These are phyloP conservation scores for Miichthys miiuy DNA, from an alignment of 2,797 vertebrate genomes.

Conservation along the genomic window DNA sequence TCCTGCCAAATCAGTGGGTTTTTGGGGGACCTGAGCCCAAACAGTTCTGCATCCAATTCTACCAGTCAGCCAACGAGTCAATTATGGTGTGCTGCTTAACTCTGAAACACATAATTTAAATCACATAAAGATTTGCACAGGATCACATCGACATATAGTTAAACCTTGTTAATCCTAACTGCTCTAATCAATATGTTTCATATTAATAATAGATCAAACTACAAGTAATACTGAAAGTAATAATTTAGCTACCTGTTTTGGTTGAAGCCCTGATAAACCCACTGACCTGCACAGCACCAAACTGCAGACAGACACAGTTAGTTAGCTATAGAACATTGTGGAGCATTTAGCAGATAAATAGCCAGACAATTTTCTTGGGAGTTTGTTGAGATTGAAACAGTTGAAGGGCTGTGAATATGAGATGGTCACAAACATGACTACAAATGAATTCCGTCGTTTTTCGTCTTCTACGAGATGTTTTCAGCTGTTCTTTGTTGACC, in stretches of 20 bases:
- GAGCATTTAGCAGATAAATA: too few relatives aligned
- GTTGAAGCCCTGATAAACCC: too few relatives aligned
- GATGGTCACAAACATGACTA: too few relatives aligned
- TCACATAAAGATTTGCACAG: slow-evolving; percentile 8
- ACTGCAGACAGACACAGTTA: too few relatives aligned
- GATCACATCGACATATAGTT: slow-evolving; percentile 2
- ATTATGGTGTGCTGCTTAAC: slow-evolving; percentile 17
- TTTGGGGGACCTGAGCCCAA: slow-evolving; percentile 3
- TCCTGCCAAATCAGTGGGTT: slow-evolving; percentile 33
- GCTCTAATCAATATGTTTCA: not conserved
- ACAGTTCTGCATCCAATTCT: slow-evolving; percentile 4
- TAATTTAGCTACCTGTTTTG: not conserved
- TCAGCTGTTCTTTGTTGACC: too few relatives aligned
- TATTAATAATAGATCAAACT: not conserved
- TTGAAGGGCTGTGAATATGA: too few relatives aligned
- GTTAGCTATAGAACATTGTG: too few relatives aligned
- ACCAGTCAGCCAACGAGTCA: slow-evolving; percentile 3
- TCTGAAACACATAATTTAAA: slow-evolving; percentile 36
- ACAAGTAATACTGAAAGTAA: not conserved
- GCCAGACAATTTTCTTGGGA: too few relatives aligned
- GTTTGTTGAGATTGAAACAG: too few relatives aligned
- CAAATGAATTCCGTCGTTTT: too few relatives aligned
- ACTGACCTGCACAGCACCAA: too few relatives aligned
- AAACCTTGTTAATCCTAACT: not conserved
- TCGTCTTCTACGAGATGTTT: too few relatives aligned